Evolutionary conservation across 2,888 invertebrate species (phyloP), one percentile per base, ranked within the genome.

Genomic region (Auanema sp.): DNA sequence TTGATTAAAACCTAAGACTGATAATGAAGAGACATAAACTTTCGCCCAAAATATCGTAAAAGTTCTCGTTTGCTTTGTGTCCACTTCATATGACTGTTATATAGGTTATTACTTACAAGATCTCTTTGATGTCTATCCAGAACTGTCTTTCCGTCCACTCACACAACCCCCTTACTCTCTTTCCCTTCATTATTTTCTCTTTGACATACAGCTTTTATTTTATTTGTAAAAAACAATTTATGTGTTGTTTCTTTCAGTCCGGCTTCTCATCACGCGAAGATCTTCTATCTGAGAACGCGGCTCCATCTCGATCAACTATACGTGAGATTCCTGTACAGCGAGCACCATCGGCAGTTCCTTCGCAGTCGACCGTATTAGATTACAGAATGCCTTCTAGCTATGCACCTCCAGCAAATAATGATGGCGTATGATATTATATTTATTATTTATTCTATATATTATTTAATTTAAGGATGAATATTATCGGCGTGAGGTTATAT

Each of bases 291-390:
- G 79, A 76, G 53, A 56, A 58, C 50, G 68, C 69, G 68, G 59
- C 74, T 60, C 69, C 76, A 58, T 71, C 78, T 43, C 73, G 75
- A 41, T 71, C 78, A n/a, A 79, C 79, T 47, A 69, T 81, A 10
- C 79, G 82, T 56, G 82, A 82, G 67, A 82, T 82, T 53, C 82
- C 82, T 62, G 79, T 80, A 65, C 76, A 75, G n/a, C 66, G 76
- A 41, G 76, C 80, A 25, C 71, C 79, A 11, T 80, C 80, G 23
- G 70, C 73, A 12, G 72, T 72, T 50, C 72, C 72, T 40, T 71
- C 76, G 43, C 69, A 68, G 42, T 69, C 64, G 43, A 69, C 72
- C 49, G 69, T 72, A 40, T 65, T 71, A 58, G 72, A 76, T 52
- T 76, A 70, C 64, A 64, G 70, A 47, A 76, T 72, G 77, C 77